These are phyloP conservation scores for Otus sunia DNA, from an alignment of 2,113 vertebrate species.

Conservation along the genomic window DNA sequence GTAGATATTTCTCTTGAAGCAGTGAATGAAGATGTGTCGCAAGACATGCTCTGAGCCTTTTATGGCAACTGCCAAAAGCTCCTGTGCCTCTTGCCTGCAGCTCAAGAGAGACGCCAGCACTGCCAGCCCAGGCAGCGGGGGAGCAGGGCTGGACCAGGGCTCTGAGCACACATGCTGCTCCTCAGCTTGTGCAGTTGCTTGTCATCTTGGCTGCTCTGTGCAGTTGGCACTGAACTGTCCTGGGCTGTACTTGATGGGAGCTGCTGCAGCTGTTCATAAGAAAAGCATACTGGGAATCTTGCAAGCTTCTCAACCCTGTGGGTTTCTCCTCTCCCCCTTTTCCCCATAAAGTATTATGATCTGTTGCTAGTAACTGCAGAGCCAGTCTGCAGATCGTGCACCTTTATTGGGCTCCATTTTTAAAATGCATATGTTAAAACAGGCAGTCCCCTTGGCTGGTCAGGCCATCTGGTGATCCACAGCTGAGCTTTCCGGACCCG, in stretches of 20 bases:
- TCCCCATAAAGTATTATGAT: too few relatives aligned
- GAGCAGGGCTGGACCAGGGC: background rate
- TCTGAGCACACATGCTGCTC: background rate
- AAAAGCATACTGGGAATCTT: background rate
- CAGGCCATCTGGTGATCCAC: background rate
- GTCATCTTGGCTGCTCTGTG: too few relatives aligned
- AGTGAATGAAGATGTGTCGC: background rate
- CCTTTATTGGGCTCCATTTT: background rate
- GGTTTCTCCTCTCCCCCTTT: background rate
- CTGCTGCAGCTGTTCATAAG: background rate
- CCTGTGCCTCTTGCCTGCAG: background rate
- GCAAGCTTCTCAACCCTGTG: too few relatives aligned
- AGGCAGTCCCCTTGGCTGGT: background rate
- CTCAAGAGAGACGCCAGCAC: background rate
- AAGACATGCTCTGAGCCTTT: background rate
- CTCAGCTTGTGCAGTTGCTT: background rate
- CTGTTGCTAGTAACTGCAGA: background rate
- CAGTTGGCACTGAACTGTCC: background rate
- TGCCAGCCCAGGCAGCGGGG: too few relatives aligned
- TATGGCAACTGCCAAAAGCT: rapidly evolving
- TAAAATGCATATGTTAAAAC: rapidly evolving
- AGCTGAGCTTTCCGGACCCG: background rate
- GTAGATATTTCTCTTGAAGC: background rate
- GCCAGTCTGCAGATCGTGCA: background rate
- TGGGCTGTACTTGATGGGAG: background rate